Evolutionary conservation across 64 coral and sea anemone species (phyloP).

Genomic region (Montipora efflorescens): DNA sequence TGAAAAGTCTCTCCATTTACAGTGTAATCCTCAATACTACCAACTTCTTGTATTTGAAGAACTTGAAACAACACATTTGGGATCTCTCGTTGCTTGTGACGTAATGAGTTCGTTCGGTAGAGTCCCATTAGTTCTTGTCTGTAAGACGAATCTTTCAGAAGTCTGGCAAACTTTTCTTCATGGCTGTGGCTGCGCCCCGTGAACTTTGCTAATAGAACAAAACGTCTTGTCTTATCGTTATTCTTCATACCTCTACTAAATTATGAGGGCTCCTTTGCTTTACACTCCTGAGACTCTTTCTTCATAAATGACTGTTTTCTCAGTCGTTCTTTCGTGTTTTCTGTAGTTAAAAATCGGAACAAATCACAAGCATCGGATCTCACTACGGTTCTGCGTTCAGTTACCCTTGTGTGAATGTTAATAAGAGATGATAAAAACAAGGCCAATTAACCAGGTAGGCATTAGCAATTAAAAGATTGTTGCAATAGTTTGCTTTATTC

Average conservation of each 20-base stretch:
- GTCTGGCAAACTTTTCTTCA: constrained; percentile 41
- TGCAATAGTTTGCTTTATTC: no score
- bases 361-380: not conserved
- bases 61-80: constrained; percentile 42
- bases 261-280: not conserved
- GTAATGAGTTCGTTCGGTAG: constrained; percentile 11
- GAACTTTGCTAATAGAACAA: constrained; percentile 24
- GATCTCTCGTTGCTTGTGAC: constrained; percentile 20
- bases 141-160: constrained; percentile 35
- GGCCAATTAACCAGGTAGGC: no score
- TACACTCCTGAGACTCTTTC: not conserved
- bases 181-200: not conserved
- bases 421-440: no score
- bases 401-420: no score
- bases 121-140: constrained; percentile 33
- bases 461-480: no score
- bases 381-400: not conserved
- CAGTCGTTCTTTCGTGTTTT: no score
- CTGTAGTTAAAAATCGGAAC: no score
- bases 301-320: no score
- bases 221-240: constrained; percentile 9
- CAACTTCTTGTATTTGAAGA: constrained; percentile 57
- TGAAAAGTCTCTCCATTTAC: not conserved
- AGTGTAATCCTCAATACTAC: constrained; percentile 3
- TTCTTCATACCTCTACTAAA: not conserved